phyloP scores from a whole-genome alignment of 2,888 invertebrate species.

The Tryphoninae sp. region DNA sequence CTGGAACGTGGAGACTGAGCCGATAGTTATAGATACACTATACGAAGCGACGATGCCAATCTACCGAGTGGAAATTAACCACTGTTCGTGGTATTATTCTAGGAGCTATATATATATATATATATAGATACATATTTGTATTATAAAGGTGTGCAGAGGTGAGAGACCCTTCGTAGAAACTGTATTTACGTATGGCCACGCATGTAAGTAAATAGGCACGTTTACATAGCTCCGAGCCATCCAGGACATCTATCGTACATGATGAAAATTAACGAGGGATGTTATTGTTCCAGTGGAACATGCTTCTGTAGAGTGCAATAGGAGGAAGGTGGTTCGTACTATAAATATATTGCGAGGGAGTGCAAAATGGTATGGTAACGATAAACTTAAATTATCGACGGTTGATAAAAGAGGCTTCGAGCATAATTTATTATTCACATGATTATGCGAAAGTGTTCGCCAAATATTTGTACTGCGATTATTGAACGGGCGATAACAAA shows the following conservation, averaged over 20 bases:
- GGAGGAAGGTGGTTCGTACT: conserved; percentile 18
- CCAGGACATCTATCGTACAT: conserved; percentile 41
- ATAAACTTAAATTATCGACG: too few species aligned
- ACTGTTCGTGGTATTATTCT: conserved; percentile 36
- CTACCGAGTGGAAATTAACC: conserved; percentile 54
- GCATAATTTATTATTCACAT: conserved; percentile 11
- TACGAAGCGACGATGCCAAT: conserved; percentile 11
- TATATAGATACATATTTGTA: neutral
- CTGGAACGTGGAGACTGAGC: conserved; percentile 17
- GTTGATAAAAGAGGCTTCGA: neutral
- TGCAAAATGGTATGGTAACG: neutral
- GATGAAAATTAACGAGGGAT: conserved; percentile 59
- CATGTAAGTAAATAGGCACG: neutral
- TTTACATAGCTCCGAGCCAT: conserved; percentile 31
- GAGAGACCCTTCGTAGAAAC: too few species aligned
- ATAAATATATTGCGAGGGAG: neutral
- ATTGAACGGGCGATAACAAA: conserved; percentile 4
- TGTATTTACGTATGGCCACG: neutral
- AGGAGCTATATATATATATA: neutral
- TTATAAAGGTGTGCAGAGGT: too few species aligned
- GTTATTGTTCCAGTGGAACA: conserved; percentile 45
- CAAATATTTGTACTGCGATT: neutral
- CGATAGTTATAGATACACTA: neutral
- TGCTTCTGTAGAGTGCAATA: neutral
- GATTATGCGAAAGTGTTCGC: neutral